A percentile compares a stretch with the other conserved stretches of the same genome.
Conservation (phyloP, 2,797 vertebrate species). For the Tiaroga cobitis region DNA sequence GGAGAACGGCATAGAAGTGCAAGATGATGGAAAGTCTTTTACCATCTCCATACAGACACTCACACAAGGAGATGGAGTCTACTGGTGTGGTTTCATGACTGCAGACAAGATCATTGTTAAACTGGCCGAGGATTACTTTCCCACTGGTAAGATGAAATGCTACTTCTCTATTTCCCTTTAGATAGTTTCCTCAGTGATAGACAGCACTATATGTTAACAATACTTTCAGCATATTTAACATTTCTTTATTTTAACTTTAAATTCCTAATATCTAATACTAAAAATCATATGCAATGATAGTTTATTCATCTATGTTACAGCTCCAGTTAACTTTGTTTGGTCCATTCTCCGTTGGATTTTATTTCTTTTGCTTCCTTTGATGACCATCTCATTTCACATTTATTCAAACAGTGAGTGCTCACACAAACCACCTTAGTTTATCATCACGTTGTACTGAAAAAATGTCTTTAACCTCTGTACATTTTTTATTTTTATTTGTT, state of each 20-base stretch:
- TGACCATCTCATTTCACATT: constrained; percentile 20
- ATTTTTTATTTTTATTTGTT: neutral
- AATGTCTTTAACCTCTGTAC: neutral
- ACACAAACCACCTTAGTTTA: neutral
- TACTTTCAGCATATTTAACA: neutral
- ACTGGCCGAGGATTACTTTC: constrained; percentile 65
- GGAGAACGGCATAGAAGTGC: constrained; percentile 57
- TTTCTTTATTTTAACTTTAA: neutral
- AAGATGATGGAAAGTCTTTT: constrained; percentile 55
- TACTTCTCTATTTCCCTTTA: neutral
- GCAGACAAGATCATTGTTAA: constrained; percentile 59
- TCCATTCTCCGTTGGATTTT: constrained; percentile 63
- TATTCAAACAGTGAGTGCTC: constrained; percentile 60
- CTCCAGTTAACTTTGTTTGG: constrained; percentile 53
- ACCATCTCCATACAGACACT: constrained; percentile 50
- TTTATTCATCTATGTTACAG: constrained; percentile 44
- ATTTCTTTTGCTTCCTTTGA: constrained; percentile 55
- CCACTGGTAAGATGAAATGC: constrained; percentile 54
- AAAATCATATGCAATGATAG: neutral
- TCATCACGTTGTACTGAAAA: neutral
- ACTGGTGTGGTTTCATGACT: constrained; percentile 69
- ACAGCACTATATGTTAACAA: neutral
- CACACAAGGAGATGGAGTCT: constrained; percentile 58
- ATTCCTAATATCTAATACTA: neutral
- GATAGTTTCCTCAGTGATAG: neutral